Conservation (phyloP, 2,113 vertebrate species). For the Clarias gariepinus region DNA sequence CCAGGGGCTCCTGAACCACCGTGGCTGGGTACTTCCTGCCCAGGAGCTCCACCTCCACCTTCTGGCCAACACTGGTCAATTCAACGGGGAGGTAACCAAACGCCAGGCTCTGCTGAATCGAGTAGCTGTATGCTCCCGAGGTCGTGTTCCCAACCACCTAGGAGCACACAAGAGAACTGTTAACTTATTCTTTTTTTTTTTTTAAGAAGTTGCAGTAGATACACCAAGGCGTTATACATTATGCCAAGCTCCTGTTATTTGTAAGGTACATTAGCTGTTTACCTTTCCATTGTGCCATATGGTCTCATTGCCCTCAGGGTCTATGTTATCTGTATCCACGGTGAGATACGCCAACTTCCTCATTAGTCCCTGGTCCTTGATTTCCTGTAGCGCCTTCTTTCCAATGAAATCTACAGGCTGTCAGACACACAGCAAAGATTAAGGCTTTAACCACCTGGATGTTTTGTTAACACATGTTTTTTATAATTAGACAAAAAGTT, state of each 20-base stretch:
- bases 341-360: slow-evolving; percentile 87
- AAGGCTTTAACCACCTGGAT: neutral
- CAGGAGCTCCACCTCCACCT: slow-evolving; percentile 90
- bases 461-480: neutral
- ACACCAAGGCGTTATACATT: neutral
- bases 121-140: slow-evolving; percentile 91
- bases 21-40: slow-evolving; percentile 83
- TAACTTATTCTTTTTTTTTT: neutral
- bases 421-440: neutral
- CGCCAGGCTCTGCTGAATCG: slow-evolving; percentile 83
- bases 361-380: slow-evolving; percentile 86
- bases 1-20: slow-evolving; percentile 84
- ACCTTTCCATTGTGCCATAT: slow-evolving; percentile 89
- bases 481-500: neutral
- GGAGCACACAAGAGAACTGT: neutral
- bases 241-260: neutral
- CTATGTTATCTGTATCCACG: slow-evolving; percentile 83
- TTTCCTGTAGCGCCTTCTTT: slow-evolving; percentile 86
- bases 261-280: slow-evolving; percentile 17
- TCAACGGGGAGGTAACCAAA: slow-evolving; percentile 88
- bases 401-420: slow-evolving; percentile 91
- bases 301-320: slow-evolving; percentile 97
- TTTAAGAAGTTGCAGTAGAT: neutral
- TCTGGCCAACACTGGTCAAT: slow-evolving; percentile 82
- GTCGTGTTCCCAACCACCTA: slow-evolving; percentile 97